Evolutionary conservation across 2,113 vertebrate species (phyloP).

Genomic region (Setophaga coronata): DNA sequence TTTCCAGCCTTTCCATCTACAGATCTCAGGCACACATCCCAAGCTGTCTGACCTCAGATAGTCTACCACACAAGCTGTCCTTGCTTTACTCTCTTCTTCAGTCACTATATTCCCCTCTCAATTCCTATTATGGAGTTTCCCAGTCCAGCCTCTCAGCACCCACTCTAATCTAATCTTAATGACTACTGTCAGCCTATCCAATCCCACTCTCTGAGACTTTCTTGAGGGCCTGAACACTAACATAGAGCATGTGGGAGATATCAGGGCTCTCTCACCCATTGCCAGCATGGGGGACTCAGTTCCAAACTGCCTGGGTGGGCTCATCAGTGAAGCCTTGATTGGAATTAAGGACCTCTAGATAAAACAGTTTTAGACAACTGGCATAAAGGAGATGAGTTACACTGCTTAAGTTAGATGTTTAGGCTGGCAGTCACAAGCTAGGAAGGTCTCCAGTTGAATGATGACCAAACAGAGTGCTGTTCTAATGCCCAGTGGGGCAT

Average conservation of each 20-base stretch:
- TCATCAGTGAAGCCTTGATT: neutral
- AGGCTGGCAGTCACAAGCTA: neutral
- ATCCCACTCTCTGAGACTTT: neutral
- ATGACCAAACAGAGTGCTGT: neutral
- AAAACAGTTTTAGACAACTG: neutral
- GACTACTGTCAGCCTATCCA: neutral
- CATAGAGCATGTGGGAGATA: neutral
- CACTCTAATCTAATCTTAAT: neutral
- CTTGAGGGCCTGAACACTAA: neutral
- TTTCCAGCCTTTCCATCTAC: neutral
- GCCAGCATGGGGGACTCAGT: rapidly evolving
- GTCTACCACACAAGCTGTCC: neutral
- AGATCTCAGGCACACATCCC: neutral
- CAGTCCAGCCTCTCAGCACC: neutral
- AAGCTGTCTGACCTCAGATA: neutral
- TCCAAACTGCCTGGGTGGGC: conserved; percentile 47
- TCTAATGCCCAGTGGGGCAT: neutral
- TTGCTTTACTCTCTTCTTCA: neutral
- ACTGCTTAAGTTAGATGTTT: neutral
- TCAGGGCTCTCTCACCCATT: neutral
- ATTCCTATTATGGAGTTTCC: neutral
- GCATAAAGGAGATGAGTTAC: neutral
- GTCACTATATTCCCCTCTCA: neutral
- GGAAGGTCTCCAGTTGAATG: neutral
- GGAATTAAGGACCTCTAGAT: neutral